Evolutionary conservation across 2,797 vertebrate genomes (phyloP).

Genomic region (Capromys pilorides): DNA sequence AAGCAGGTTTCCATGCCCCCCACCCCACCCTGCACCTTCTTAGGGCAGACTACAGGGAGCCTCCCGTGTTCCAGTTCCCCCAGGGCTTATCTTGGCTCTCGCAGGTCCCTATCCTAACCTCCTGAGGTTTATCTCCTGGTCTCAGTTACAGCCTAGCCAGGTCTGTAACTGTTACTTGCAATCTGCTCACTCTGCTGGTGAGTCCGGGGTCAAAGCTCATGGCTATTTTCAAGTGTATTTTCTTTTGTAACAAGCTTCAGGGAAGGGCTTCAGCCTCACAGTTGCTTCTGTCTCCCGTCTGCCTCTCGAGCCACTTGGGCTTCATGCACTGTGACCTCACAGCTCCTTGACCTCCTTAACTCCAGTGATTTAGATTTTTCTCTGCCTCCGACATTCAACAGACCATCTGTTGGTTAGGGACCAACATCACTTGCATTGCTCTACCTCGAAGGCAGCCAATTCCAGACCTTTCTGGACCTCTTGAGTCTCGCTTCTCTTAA

Average conservation of each 20-base stretch:
- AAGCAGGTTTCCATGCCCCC: background rate
- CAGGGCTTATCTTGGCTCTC: background rate
- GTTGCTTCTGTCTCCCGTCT: background rate
- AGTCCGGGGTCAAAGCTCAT: background rate
- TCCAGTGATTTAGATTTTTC: background rate
- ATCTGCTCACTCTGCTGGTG: background rate
- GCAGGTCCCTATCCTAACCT: background rate
- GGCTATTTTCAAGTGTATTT: background rate
- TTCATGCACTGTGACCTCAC: background rate
- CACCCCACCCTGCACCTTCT: background rate
- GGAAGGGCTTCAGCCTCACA: background rate
- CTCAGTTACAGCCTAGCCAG: background rate
- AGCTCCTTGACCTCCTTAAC: background rate
- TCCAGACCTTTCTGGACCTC: background rate
- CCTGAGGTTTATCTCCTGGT: background rate
- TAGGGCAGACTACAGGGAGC: background rate
- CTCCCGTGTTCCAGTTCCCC: background rate
- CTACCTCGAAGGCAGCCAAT: background rate
- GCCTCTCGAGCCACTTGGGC: background rate
- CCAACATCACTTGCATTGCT: background rate
- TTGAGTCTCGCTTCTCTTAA: background rate
- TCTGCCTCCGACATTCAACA: background rate
- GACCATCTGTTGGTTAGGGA: background rate
- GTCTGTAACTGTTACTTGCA: background rate
- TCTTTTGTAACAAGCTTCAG: background rate